Evolutionary conservation across 2,113 vertebrate species (phyloP).

Genomic region (Thalassoma bifasciatum): DNA sequence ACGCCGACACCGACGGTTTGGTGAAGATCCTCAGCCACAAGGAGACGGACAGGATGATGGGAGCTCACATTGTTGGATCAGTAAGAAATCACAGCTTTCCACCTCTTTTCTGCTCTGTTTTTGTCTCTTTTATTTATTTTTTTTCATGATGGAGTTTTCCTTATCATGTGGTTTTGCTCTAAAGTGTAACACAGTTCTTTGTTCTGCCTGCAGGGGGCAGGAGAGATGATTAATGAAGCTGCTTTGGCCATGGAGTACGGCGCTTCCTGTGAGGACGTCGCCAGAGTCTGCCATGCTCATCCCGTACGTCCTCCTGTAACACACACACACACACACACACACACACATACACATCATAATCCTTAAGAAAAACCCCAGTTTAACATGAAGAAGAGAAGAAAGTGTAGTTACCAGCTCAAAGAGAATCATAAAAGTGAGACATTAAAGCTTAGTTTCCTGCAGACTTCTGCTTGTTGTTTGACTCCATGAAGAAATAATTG

Average conservation of each 20-base stretch:
- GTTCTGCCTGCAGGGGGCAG: constrained; percentile 88
- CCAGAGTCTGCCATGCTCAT: constrained; percentile 97
- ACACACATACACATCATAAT: background rate
- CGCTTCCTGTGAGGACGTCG: constrained; percentile 96
- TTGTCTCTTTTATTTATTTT: too few relatives aligned
- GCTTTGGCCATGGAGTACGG: constrained; percentile 98
- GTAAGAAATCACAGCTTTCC: constrained; percentile 87
- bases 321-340: background rate
- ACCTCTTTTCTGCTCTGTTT: too few relatives aligned
- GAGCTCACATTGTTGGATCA: constrained; percentile 93
- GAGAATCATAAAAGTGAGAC: too few relatives aligned
- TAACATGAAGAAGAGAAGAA: too few relatives aligned
- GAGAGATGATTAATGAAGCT: constrained; percentile 98
- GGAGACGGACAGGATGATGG: constrained; percentile 94
- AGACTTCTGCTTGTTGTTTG: too few relatives aligned
- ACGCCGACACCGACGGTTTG: constrained; percentile 95
- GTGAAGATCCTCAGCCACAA: constrained; percentile 98
- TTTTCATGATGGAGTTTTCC: too few relatives aligned
- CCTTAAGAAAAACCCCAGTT: too few relatives aligned
- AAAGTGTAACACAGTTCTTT: too few relatives aligned
- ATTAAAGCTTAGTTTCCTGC: too few relatives aligned
- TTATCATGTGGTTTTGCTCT: too few relatives aligned
- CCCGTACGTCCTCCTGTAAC: constrained; percentile 84
- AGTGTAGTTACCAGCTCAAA: too few relatives aligned
- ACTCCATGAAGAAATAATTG: too few relatives aligned